Evolutionary conservation across 2,888 invertebrate genomes (phyloP), one percentile per base, ranked within the genome.

Genomic region (Proisotoma minuta): DNA sequence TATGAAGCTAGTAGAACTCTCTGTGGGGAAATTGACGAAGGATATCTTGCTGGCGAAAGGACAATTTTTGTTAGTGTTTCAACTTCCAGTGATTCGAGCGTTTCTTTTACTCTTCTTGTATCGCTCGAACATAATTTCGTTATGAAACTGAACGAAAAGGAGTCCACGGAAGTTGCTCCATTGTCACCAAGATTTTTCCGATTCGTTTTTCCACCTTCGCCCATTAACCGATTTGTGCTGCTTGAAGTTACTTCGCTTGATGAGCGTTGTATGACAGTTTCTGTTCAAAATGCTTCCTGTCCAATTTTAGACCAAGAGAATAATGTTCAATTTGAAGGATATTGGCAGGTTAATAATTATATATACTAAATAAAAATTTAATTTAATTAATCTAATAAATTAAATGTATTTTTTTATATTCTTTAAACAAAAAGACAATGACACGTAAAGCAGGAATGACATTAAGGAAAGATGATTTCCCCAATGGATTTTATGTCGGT

Each of bases 261-360:
- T 73, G 51, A 57, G 43, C 81, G 83, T 0, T 92, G 91, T 75
- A 86, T 89, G 78, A 84, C 87, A 0, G 83, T 91, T 0, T 90
- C 91, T 0, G 84, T 91, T 72, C 91, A 92, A 77, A 85, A 68
- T 57, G 50, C 69, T 24, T 66, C 69, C 12, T 91, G 91, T 76
- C 91, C 91, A 10, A 88, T 91, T 1, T 87, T 87, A 75, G 91
- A 91, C 77, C 82, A 87, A 63, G 88, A 89, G 71, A 81, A 84
- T 60, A 88, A 88, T 73, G 85, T 91, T 10, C 80, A 86, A 60
- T 90, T 85, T 73, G 84, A 85, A 63, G 90, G 90, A 0, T 84
- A 83, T 68, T 86, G 84, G 77, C 84, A 91, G 34, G 8, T 8
- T 34, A 34, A 34, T 34, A 10, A 34, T 34, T 34, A 34, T 34